Evolutionary conservation across 1,140 invertebrate species (phyloP).

Genomic region (Zaprionus capensis): DNA sequence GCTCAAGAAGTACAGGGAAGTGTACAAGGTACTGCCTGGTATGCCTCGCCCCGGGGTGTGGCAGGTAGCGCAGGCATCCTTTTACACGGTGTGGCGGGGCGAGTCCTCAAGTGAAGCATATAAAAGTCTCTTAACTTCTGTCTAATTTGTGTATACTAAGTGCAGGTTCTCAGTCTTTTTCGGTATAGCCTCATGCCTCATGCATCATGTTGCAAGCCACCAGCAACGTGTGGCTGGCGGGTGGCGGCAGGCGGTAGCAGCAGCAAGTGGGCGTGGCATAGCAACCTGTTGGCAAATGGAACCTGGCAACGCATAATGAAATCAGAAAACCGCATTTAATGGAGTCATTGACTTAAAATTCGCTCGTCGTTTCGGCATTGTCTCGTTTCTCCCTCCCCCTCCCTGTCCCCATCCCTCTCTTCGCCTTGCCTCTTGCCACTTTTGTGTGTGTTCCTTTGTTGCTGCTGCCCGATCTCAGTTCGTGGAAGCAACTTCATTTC

Average conservation of each 20-base stretch:
- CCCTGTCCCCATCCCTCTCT: background rate
- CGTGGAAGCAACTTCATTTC: constrained; percentile 47
- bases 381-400: background rate
- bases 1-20: background rate
- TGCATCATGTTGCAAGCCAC: background rate
- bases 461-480: constrained; percentile 27
- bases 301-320: constrained; percentile 55
- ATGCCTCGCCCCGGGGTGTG: background rate
- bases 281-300: constrained; percentile 64
- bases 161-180: constrained; percentile 49
- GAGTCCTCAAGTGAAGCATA: constrained; percentile 23
- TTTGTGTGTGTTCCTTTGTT: constrained; percentile 12
- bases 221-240: constrained; percentile 15
- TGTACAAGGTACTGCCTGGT: background rate
- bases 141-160: constrained; percentile 72
- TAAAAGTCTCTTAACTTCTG: constrained; percentile 59
- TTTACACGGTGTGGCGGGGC: constrained; percentile 19
- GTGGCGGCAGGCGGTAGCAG: constrained; percentile 6
- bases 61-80: constrained; percentile 10
- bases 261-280: constrained; percentile 40
- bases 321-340: constrained; percentile 67
- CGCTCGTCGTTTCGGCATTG: constrained; percentile 19
- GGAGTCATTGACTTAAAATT: constrained; percentile 71
- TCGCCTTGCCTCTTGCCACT: constrained; percentile 1
- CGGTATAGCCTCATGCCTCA: background rate